phyloP scores from a whole-genome alignment of 2,888 invertebrate genomes.

The Meandrusa payeni region DNA sequence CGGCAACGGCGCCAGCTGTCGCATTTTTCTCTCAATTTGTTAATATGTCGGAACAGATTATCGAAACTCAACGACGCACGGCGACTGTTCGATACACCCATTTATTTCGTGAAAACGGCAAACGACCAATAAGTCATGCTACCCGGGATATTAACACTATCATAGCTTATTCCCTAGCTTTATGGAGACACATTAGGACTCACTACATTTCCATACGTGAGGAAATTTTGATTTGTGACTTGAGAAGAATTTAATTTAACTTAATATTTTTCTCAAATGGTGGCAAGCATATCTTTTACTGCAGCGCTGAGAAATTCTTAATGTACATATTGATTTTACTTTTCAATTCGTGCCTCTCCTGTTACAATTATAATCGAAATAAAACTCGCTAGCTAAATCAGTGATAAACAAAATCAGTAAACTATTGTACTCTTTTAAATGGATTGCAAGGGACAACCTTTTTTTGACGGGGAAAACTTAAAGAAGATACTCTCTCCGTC shows the following conservation, averaged over 20 bases:
- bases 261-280: conserved; percentile 13
- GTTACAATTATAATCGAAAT: too few relatives aligned
- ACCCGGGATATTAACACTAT: conserved; percentile 78
- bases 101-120: conserved; percentile 71
- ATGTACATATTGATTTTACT: background rate
- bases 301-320: background rate
- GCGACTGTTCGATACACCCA: conserved; percentile 43
- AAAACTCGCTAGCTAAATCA: too few relatives aligned
- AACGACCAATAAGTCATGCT: conserved; percentile 79
- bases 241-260: conserved; percentile 21
- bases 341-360: too few relatives aligned
- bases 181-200: conserved; percentile 75
- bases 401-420: too few relatives aligned
- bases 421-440: too few relatives aligned
- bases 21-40: conserved; percentile 9
- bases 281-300: background rate
- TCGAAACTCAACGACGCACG: conserved; percentile 1
- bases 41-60: conserved; percentile 5
- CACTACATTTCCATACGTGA: conserved; percentile 62
- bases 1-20: too few relatives aligned
- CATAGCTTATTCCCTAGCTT: conserved; percentile 76
- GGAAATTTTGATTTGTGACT: conserved; percentile 31
- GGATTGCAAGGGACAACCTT: too few relatives aligned
- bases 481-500: too few relatives aligned
- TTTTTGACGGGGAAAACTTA: too few relatives aligned